A percentile compares a stretch with the other conserved stretches of the same genome.
phyloP scores from a whole-genome alignment of 2,797 vertebrate species.

The Platalea minor region DNA sequence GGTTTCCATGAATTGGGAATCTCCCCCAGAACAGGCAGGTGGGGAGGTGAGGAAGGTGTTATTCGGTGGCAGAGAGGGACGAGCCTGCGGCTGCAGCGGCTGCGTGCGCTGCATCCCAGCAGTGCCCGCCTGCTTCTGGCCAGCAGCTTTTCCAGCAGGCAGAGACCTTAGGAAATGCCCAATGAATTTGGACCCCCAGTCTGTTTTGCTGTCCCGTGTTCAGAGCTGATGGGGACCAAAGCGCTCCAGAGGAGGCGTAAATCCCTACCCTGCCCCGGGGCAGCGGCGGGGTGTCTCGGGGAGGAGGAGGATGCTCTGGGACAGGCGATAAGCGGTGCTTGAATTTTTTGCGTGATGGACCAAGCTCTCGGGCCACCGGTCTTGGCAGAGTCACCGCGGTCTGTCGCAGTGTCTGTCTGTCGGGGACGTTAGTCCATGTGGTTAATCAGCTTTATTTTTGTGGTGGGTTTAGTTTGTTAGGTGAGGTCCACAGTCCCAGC shows the following conservation, averaged over 20 bases:
- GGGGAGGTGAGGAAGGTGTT: background rate
- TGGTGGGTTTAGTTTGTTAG: background rate
- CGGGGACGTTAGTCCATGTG: background rate
- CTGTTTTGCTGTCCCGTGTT: background rate
- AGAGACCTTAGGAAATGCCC: background rate
- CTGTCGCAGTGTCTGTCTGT: background rate
- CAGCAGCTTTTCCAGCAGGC: background rate
- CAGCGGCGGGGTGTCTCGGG: fast-evolving
- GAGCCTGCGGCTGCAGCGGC: background rate
- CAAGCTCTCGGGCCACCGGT: background rate
- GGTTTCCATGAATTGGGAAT: fast-evolving
- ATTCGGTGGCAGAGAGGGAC: background rate
- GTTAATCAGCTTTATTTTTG: background rate
- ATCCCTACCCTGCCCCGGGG: background rate
- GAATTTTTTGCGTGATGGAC: background rate
- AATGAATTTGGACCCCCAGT: fast-evolving
- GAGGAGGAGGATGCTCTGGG: background rate
- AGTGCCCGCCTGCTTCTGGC: background rate
- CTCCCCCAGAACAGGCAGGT: background rate
- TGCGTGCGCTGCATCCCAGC: fast-evolving
- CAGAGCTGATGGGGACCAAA: background rate
- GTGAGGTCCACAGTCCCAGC: background rate
- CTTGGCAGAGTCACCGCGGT: background rate
- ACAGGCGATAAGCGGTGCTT: fast-evolving
- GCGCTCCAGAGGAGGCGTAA: background rate